These are phyloP conservation scores for Seriola aureovittata DNA, from an alignment of 2,113 vertebrate genomes.

Conservation along the genomic window DNA sequence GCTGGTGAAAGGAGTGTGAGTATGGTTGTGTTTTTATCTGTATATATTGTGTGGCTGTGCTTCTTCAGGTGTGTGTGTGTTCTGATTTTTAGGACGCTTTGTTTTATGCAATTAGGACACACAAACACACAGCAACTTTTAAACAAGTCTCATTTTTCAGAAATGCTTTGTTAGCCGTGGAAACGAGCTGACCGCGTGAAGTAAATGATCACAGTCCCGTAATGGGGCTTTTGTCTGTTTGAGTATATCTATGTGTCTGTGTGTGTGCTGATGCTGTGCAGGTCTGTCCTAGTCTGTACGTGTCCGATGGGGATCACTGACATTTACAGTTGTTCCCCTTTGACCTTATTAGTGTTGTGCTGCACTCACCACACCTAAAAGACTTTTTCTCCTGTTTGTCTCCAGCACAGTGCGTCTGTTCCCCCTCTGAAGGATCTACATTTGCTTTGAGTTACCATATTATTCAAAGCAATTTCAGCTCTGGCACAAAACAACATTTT, in stretches of 20 bases:
- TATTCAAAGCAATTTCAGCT: conserved; percentile 30
- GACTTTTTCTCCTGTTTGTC: conserved; percentile 13
- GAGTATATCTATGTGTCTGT: neutral
- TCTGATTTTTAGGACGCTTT: conserved; percentile 39
- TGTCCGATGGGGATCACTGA: conserved; percentile 34
- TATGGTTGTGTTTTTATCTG: conserved; percentile 11
- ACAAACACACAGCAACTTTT: conserved; percentile 31
- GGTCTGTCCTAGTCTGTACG: neutral
- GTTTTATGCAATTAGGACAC: conserved; percentile 62
- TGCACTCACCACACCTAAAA: conserved; percentile 8
- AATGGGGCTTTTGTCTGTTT: conserved; percentile 12
- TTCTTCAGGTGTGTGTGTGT: conserved; percentile 16
- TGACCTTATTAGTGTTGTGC: conserved; percentile 42
- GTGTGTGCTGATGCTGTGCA: neutral
- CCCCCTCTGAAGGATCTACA: conserved; percentile 11
- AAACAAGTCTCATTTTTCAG: conserved; percentile 59
- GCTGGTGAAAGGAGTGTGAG: conserved; percentile 21
- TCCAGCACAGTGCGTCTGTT: conserved; percentile 14
- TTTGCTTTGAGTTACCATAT: conserved; percentile 48
- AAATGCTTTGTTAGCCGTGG: conserved; percentile 46
- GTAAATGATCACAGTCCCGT: conserved; percentile 31
- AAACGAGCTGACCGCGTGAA: conserved; percentile 31
- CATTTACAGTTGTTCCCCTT: conserved; percentile 48
- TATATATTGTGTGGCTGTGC: conserved; percentile 21
- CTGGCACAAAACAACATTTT: conserved; percentile 46